Percentiles rank a stretch among this genome's conserved stretches.
These are phyloP conservation scores for Oplegnathus fasciatus DNA, from an alignment of 2,113 vertebrate genomes.

Conservation along the genomic window DNA sequence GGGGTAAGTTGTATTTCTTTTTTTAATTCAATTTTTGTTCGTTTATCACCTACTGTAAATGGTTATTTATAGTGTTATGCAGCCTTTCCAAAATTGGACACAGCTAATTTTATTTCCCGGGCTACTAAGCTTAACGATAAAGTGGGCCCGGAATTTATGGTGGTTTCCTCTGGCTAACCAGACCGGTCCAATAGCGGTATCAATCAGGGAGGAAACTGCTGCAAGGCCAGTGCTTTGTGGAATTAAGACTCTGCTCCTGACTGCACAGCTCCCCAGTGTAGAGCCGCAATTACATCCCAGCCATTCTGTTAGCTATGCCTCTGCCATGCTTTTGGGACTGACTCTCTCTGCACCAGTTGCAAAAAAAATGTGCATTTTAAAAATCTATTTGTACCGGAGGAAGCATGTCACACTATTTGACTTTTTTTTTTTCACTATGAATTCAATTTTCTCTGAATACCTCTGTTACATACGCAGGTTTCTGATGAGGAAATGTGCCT, in stretches of 20 bases:
- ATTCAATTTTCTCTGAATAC: constrained; percentile 20
- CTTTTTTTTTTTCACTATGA: neutral
- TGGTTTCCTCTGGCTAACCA: constrained; percentile 69
- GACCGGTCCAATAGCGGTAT: constrained; percentile 67
- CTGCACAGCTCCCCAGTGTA: constrained; percentile 41
- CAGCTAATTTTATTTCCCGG: constrained; percentile 78
- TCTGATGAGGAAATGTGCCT: constrained; percentile 21
- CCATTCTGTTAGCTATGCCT: constrained; percentile 27
- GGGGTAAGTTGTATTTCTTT: constrained; percentile 37
- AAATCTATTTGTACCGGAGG: constrained; percentile 32
- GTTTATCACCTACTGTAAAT: constrained; percentile 71
- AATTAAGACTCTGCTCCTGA: constrained; percentile 58
- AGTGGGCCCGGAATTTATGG: constrained; percentile 74
- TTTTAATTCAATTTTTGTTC: constrained; percentile 68
- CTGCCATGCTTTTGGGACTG: constrained; percentile 23
- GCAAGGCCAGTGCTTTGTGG: constrained; percentile 60
- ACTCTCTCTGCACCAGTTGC: constrained; percentile 28
- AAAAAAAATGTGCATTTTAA: constrained; percentile 14
- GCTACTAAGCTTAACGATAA: constrained; percentile 77
- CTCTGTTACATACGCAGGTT: neutral
- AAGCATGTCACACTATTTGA: constrained; percentile 11
- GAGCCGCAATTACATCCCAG: constrained; percentile 57
- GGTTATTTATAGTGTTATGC: constrained; percentile 65
- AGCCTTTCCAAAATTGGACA: constrained; percentile 69
- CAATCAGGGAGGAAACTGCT: constrained; percentile 69